phyloP scores from a whole-genome alignment of 1,140 invertebrate species.

The Oncopodura yosiiana region DNA sequence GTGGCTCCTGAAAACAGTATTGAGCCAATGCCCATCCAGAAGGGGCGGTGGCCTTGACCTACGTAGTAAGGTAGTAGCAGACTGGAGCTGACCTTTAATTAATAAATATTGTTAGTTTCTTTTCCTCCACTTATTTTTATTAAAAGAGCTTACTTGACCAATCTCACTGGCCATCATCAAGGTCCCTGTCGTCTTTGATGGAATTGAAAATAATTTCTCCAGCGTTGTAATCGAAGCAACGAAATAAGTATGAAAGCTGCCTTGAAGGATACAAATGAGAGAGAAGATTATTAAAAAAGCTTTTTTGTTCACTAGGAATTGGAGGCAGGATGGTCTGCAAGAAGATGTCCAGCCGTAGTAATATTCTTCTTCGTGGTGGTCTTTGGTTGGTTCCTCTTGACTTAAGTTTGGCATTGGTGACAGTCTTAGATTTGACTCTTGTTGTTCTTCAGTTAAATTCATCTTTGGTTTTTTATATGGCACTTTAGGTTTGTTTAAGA shows the following conservation, averaged over 20 bases:
- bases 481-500: too few relatives aligned
- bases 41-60: too few relatives aligned
- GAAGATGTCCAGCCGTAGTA: constrained; percentile 56
- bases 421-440: too few relatives aligned
- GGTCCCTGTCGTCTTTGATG: constrained; percentile 85
- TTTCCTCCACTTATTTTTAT: neutral
- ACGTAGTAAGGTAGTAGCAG: neutral
- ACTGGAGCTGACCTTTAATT: neutral
- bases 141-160: constrained; percentile 64
- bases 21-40: too few relatives aligned
- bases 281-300: constrained; percentile 80
- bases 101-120: neutral
- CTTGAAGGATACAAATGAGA: constrained; percentile 77
- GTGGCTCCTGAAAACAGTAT: neutral
- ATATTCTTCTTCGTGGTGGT: constrained; percentile 44
- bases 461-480: too few relatives aligned
- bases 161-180: constrained; percentile 90
- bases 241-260: constrained; percentile 92
- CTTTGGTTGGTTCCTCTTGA: constrained; percentile 27
- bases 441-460: too few relatives aligned
- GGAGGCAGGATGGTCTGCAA: constrained; percentile 57
- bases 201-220: constrained; percentile 90
- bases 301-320: constrained; percentile 71
- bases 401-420: too few relatives aligned
- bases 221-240: constrained; percentile 94